Evolutionary conservation across 2,797 vertebrate genomes (phyloP).

Genomic region (Bufotes viridis): DNA sequence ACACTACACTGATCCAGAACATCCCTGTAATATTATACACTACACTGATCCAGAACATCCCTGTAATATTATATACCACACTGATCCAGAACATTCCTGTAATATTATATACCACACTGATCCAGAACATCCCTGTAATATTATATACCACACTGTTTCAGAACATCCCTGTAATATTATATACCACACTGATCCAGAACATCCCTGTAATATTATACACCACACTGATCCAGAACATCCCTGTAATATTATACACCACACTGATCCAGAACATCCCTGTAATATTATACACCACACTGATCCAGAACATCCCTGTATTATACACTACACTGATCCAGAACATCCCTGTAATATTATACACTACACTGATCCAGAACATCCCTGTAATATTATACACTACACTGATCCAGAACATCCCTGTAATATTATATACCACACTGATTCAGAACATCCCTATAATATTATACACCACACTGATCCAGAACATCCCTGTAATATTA

Average conservation of each 20-base stretch:
- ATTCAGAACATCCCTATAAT: not conserved
- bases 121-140: not conserved
- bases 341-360: not conserved
- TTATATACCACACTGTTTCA: not conserved
- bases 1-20: not conserved
- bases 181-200: not conserved
- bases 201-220: not conserved
- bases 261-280: not conserved
- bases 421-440: not conserved
- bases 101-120: not conserved
- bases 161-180: not conserved
- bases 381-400: not conserved
- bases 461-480: not conserved
- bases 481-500: not conserved
- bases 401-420: not conserved
- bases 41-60: not conserved
- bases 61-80: not conserved
- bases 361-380: not conserved
- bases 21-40: not conserved
- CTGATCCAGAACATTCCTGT: not conserved
- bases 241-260: not conserved
- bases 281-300: not conserved
- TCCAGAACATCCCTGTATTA: not conserved
- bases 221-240: not conserved
- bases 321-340: not conserved